Evolutionary conservation across 2,797 vertebrate genomes (phyloP).

Genomic region (Coilia nasus): DNA sequence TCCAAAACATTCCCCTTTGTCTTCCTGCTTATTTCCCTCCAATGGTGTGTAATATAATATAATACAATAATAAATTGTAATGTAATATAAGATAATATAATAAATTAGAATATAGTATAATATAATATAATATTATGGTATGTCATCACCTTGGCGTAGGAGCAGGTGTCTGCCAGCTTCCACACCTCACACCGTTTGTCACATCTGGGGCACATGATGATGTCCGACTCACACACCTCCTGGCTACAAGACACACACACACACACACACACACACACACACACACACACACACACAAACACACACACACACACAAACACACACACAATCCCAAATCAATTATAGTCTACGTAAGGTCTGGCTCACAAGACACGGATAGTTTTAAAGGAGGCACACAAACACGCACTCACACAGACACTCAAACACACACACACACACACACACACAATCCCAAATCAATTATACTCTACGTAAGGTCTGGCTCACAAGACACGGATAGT

Average conservation of each 20-base stretch:
- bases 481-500: too few relatives aligned
- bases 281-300: background rate
- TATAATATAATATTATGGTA: background rate
- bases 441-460: background rate
- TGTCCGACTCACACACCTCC: conserved; percentile 85
- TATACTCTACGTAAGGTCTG: too few relatives aligned
- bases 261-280: conserved; percentile 3
- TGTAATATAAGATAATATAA: too few relatives aligned
- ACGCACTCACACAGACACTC: background rate
- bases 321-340: background rate
- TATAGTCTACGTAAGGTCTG: too few relatives aligned
- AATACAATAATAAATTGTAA: too few relatives aligned
- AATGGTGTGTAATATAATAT: too few relatives aligned
- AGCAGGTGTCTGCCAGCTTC: conserved; percentile 86
- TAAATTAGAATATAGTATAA: too few relatives aligned
- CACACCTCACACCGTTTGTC: conserved; percentile 79
- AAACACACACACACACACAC: background rate
- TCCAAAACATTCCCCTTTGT: too few relatives aligned
- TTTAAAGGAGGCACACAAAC: too few relatives aligned
- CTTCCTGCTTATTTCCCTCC: too few relatives aligned
- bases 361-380: too few relatives aligned
- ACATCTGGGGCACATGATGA: conserved; percentile 88
- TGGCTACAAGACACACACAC: conserved; percentile 61
- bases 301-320: conserved; percentile 8
- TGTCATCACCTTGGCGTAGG: conserved; percentile 83